Evolutionary conservation across 2,797 vertebrate genomes (phyloP).

Genomic region (Sebastes wilsoni): DNA sequence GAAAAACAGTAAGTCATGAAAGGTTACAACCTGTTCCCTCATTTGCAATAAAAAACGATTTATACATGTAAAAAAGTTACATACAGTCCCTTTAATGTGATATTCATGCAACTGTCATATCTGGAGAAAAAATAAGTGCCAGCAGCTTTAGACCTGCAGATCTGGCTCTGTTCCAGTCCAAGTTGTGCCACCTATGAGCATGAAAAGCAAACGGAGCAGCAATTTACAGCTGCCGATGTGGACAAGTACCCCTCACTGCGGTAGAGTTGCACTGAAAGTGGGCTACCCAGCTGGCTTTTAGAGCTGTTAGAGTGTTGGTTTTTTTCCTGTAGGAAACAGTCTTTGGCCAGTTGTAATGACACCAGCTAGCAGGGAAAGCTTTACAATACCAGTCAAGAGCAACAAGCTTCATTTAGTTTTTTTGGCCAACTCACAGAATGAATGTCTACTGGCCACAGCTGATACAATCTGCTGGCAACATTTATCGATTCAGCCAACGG

Average conservation of each 20-base stretch:
- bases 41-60: no score
- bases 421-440: neutral
- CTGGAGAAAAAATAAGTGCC: neutral
- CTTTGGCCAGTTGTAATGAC: neutral
- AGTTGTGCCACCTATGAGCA: slow-evolving; percentile 14
- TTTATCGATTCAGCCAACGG: neutral
- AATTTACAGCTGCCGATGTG: slow-evolving; percentile 23
- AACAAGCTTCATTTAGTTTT: neutral
- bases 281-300: neutral
- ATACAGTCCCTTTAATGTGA: neutral
- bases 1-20: no score
- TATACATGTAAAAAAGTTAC: no score
- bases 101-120: slow-evolving; percentile 9
- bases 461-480: neutral
- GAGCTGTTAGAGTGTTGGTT: no score
- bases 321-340: neutral
- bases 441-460: neutral
- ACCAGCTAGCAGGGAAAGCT: neutral
- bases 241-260: neutral
- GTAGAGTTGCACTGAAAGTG: neutral
- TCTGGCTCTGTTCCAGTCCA: slow-evolving; percentile 15
- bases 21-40: no score
- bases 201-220: slow-evolving; percentile 10
- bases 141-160: slow-evolving; percentile 9
- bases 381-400: neutral